A percentile compares a stretch with the other conserved stretches of the same genome.
phyloP scores from a whole-genome alignment of 2,888 invertebrate species.

The Octonoba sinensis region DNA sequence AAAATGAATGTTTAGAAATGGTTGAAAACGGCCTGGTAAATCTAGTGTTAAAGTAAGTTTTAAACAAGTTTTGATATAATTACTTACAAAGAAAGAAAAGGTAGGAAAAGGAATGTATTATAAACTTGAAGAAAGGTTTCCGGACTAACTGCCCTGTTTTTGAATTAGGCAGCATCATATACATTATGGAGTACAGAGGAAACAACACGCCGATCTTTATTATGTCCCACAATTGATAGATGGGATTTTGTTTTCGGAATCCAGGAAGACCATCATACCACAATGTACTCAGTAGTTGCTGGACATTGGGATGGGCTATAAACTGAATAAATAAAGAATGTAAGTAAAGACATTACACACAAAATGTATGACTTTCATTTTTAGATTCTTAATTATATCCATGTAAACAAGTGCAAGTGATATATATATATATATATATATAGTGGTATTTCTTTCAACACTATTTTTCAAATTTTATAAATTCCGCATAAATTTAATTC shows the following conservation, averaged over 20 bases:
- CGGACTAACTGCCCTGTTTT: conserved; percentile 71
- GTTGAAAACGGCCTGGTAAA: too few species aligned
- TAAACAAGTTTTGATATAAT: too few species aligned
- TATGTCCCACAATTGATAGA: conserved; percentile 72
- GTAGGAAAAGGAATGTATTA: conserved; percentile 74
- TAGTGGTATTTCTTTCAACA: too few species aligned
- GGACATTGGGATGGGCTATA: conserved; percentile 96
- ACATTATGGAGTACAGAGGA: conserved; percentile 72
- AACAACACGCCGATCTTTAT: conserved; percentile 72
- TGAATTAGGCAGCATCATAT: conserved; percentile 73
- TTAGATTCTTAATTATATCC: background rate
- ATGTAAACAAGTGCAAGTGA: too few species aligned
- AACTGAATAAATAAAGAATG: conserved; percentile 76
- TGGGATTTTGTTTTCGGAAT: conserved; percentile 72
- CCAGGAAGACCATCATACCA: conserved; percentile 75
- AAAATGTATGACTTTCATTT: background rate
- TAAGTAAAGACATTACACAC: background rate
- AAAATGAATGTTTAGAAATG: too few species aligned
- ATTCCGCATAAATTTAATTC: too few species aligned
- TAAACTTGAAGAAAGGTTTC: conserved; percentile 75
- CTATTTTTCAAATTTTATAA: too few species aligned
- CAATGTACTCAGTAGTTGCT: conserved; percentile 90
- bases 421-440: too few species aligned
- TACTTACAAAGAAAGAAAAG: conserved; percentile 73
- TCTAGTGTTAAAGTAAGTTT: too few species aligned